These are phyloP conservation scores for Aix galericulata DNA, from an alignment of 2,113 vertebrate species.

Conservation along the genomic window DNA sequence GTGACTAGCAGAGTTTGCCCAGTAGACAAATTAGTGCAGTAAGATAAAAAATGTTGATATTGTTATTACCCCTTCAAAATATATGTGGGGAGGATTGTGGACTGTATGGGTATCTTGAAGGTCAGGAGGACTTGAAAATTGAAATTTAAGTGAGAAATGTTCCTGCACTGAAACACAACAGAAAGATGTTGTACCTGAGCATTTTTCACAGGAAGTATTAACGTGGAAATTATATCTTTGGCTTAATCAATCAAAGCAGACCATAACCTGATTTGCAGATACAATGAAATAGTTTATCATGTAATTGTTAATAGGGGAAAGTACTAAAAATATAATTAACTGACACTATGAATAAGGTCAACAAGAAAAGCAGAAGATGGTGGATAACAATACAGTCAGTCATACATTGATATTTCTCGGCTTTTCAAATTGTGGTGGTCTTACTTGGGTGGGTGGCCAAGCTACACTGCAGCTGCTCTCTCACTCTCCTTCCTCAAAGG, in stretches of 20 bases:
- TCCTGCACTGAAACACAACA: not conserved
- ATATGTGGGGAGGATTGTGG: not conserved
- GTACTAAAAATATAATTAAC: not conserved
- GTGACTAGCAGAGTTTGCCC: not conserved
- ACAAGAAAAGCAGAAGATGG: not conserved
- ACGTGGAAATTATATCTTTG: not conserved
- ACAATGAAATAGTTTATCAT: not conserved
- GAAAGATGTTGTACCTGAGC: not conserved
- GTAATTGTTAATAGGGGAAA: not conserved
- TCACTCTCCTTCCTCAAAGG: no score
- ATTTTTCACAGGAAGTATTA: not conserved
- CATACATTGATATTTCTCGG: not conserved
- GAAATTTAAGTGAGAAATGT: not conserved
- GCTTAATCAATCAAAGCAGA: not conserved
- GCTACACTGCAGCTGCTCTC: no score
- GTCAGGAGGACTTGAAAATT: not conserved
- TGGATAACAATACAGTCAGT: not conserved
- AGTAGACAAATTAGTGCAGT: not conserved
- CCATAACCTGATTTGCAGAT: not conserved
- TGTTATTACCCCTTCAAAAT: not conserved
- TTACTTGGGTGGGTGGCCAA: no score
- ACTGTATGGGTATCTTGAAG: not conserved
- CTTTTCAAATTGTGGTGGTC: not conserved
- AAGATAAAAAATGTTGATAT: not conserved
- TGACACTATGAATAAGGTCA: not conserved